Evolutionary conservation across 2,797 vertebrate species (phyloP).

Genomic region (Neoniphon sammara): DNA sequence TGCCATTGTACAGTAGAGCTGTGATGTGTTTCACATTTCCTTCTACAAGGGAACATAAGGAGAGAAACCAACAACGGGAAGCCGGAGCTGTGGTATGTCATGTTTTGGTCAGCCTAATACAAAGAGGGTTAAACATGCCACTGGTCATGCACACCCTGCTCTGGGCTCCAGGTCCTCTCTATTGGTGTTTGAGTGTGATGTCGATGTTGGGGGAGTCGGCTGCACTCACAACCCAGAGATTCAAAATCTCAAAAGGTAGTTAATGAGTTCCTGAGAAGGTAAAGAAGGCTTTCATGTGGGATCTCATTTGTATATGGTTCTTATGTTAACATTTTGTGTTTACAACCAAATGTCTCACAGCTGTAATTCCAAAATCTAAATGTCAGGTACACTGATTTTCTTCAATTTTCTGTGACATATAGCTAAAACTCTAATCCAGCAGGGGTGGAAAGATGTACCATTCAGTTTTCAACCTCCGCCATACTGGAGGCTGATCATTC

Average conservation of each 20-base stretch:
- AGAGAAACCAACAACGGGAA: constrained; percentile 20
- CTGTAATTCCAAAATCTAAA: too few relatives aligned
- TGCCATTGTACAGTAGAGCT: constrained; percentile 11
- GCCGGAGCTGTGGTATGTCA: constrained; percentile 26
- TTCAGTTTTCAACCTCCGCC: neutral
- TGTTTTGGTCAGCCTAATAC: constrained; percentile 9
- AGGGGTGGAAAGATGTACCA: too few relatives aligned
- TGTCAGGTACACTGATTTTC: neutral
- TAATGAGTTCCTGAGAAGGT: constrained; percentile 17
- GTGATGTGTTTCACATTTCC: constrained; percentile 4
- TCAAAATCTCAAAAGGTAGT: neutral
- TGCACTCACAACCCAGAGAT: constrained; percentile 13
- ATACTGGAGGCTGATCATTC: neutral
- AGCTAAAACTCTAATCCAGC: too few relatives aligned
- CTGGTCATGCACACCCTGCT: constrained; percentile 10
- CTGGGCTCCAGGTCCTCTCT: constrained; percentile 25
- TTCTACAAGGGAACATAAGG: constrained; percentile 9
- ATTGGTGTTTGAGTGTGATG: constrained; percentile 23
- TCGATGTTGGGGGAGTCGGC: neutral
- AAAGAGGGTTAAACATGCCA: constrained; percentile 18
- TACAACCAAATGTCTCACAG: too few relatives aligned
- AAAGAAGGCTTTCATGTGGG: constrained; percentile 29
- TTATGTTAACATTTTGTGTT: neutral
- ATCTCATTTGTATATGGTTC: neutral
- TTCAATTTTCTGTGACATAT: neutral